A percentile compares a stretch with the other conserved stretches of the same genome.
Evolutionary conservation across 2,888 invertebrate species (phyloP).

Genomic region (Kryphioiulus occultus): DNA sequence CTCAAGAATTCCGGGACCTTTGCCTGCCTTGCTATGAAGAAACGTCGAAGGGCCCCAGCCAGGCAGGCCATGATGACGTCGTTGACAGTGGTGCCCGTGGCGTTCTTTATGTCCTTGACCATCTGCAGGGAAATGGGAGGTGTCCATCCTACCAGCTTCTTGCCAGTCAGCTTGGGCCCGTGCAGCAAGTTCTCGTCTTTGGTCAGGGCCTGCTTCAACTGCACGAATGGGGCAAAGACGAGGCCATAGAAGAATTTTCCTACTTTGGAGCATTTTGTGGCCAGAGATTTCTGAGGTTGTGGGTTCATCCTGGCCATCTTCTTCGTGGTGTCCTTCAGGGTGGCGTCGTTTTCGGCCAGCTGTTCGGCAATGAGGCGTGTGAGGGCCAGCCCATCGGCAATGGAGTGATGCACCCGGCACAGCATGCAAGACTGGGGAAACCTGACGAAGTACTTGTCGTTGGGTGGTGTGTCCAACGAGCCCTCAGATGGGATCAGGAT

Average conservation of each 20-base stretch:
- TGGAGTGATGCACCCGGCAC: slow-evolving; percentile 42
- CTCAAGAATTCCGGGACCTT: neutral
- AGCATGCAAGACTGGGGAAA: slow-evolving; percentile 17
- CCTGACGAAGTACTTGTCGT: neutral
- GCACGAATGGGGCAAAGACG: slow-evolving; percentile 36
- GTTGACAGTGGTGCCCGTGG: slow-evolving; percentile 43
- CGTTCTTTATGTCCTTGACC: slow-evolving; percentile 47
- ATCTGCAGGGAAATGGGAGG: neutral
- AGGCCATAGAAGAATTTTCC: slow-evolving; percentile 13
- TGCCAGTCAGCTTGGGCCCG: slow-evolving; percentile 36
- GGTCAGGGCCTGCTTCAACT: slow-evolving; percentile 7
- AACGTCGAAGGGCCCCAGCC: slow-evolving; percentile 40
- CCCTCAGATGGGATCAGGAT: slow-evolving; percentile 18
- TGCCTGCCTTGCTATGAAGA: neutral
- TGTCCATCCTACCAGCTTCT: slow-evolving; percentile 18
- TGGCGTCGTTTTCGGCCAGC: slow-evolving; percentile 14
- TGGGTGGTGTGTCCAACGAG: neutral
- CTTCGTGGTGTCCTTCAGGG: neutral
- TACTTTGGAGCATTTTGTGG: neutral
- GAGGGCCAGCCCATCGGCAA: slow-evolving; percentile 43
- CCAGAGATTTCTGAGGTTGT: neutral
- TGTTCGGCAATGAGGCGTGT: slow-evolving; percentile 40
- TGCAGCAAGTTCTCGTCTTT: slow-evolving; percentile 37
- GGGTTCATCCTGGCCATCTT: neutral
- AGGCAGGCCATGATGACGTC: slow-evolving; percentile 45